Evolutionary conservation across 2,888 invertebrate genomes (phyloP), one percentile per base, ranked within the genome.

Genomic region (Odontocerum albicorne): DNA sequence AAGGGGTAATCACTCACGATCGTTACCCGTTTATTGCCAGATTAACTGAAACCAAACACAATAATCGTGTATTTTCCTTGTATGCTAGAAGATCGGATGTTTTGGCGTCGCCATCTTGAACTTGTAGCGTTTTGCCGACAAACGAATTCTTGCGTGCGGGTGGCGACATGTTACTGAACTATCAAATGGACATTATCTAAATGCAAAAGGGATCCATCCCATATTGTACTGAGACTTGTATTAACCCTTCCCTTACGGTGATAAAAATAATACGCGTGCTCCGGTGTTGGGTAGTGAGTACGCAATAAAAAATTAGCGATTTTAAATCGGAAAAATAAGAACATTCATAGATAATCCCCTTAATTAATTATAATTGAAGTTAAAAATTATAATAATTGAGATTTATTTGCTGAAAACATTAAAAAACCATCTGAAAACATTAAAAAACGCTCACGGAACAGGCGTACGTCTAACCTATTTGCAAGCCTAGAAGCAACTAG

Each of bases 21-120:
- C 35, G 33, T 35, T 45, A 35, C 45, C 45, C 35, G 33, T 32
- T 45, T 35, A 45, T 45, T 33, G 45, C 35, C 45, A 35, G 45
- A 45, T 45, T 45, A 45, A 45, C 21, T 45, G 32, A 45, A 45
- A 45, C 33, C 45, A 45, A 45, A 45, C 45, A 45, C 45, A 45
- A 45, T 45, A 45, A 45, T 45, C 33, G 33, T 43, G 43, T 43
- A 43, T 43, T 43, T 43, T n/a, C 31, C 35, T 43, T 31, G 32
- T 43, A 27, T 16, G 12, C 32, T 43, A 16, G 21, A 13, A 40
- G 27, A 7, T 3, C n/a, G 40, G 40, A 21, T 13, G 40, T 20
- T 43, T 31, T 20, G 13, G 35, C 45, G 21, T 20, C 45, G 45
- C 45, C 45, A 45, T 45, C 35, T 45, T 45, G 45, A 33, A 33